Base-by-base conservation (phyloP, 1,140 invertebrate species). In the Melitaea cinxia region DNA sequence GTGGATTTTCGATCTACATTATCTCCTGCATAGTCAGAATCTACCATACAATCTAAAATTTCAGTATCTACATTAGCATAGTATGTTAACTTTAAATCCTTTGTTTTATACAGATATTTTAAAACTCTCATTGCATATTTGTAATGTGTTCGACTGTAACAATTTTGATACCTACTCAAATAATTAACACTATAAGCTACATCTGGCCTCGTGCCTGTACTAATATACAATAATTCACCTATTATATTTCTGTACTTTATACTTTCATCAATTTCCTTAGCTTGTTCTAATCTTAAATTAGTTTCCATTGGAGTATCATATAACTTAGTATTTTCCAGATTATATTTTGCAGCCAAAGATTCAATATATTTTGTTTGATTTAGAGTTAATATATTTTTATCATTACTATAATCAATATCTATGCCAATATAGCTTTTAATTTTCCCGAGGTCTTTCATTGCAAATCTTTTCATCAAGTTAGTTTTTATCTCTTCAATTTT, bases 291-390 rank as follows among this genome's bases (percentile, higher is more conserved):
- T 35, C 12, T 64, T 59, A 88, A 78, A 69, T 89, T 88, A 65
- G 61, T 76, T 78, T 89, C 88, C 83, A 89, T 88, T 23, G 88
- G 83, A 60, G 82, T 91, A 63, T 80, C 66, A 71, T 75, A 76
- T 52, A 78, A 67, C 45, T 72, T 78, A 61, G 63, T 19, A 71
- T 82, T 77, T 78, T 80, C 37, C 6, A 87, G 24, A 72, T 79
- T 59, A 75, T 86, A 87, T 68, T 80, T 82, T 66, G 49, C 57
- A 59, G 80, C 75, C 63, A 89, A 77, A 56, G 75, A 81, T 68
- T 87, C 80, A 69, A 87, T 89, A 74, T 90, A 88, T 49, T 74
- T 78, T 70, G 60, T 68, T 78, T 91, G 84, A 69, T 45, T 77
- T 63, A 88, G 49, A 23, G 68, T 78, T 69, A 85, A 77, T 65